Evolutionary conservation across 35 echinoderm and acorn worm genomes (phyloP), one percentile per base, ranked within the genome.

Genomic region (Apostichopus japonicus): DNA sequence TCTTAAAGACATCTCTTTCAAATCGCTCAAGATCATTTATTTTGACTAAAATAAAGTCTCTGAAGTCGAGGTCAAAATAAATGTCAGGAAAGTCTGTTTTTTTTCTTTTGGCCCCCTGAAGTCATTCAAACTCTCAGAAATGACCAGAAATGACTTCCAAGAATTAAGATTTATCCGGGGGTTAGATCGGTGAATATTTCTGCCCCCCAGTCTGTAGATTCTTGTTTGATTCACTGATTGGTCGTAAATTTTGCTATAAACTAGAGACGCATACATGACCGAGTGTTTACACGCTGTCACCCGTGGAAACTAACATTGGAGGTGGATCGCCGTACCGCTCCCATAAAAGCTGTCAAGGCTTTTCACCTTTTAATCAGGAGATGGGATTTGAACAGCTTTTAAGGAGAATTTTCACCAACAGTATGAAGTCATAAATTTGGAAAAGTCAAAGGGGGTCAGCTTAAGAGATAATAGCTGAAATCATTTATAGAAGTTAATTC

Each of bases 301-400:
- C 71, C 71, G n/a, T 75, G 22, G 71, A 23, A 75, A 19, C 15
- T 1, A 21, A n/a, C 71, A 15, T 19, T 19, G 71, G 22, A 21
- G 71, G 17, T 75, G 71, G 71, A 15, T 24, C 1, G n/a, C 71
- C 71, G 6, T 75, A n/a, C 16, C 13, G 71, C 13, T 7, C 71
- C 15, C n/a, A 44, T 44, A 44, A 75, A 75, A 75, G 15, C 71
- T 75, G 71, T n/a, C 71, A 75, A 75, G 33, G n/a, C 17, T 75
- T 19, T 23, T n/a, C 71, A 6, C 71, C 71, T 75, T 75, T 75
- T 75, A 75, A 75, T 75, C 71, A 75, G n/a, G 71, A 75, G 71
- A 75, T 75, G 71, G 71, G 71, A 75, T 75, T 75, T 75, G 71
- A 75, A 75, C 21, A 75, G 71, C 71, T 75, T 75, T 75, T 75